Evolutionary conservation across 2,113 vertebrate genomes (phyloP).

Genomic region (Cynocephalus volans): DNA sequence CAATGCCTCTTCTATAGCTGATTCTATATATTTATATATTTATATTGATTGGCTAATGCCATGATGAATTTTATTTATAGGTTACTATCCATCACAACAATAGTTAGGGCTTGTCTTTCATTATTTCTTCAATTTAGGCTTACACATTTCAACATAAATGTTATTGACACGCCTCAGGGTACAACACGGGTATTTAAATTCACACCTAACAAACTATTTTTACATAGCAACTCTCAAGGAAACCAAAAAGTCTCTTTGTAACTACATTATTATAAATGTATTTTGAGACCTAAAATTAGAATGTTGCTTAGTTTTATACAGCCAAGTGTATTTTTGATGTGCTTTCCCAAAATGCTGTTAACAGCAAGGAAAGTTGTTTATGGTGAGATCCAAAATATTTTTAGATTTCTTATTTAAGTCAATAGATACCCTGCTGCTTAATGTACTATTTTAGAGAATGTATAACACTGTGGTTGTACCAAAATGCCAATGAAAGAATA

Average conservation of each 20-base stretch:
- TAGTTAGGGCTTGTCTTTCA: background rate
- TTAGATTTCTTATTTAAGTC: conserved; percentile 77
- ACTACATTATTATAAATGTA: conserved; percentile 12
- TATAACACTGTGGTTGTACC: background rate
- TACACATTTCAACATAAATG: background rate
- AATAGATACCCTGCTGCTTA: conserved; percentile 65
- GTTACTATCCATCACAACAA: background rate
- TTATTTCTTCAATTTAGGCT: background rate
- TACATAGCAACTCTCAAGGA: conserved; percentile 38
- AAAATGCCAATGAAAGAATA: conserved; percentile 18
- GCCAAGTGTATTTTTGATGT: conserved; percentile 69
- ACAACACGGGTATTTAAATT: conserved; percentile 30
- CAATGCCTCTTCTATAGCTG: background rate
- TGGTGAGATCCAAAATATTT: conserved; percentile 76
- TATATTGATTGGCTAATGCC: conserved; percentile 14
- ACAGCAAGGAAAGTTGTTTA: conserved; percentile 73
- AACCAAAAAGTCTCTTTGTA: conserved; percentile 18
- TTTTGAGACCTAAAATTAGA: conserved; percentile 74
- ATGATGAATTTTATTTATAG: conserved; percentile 61
- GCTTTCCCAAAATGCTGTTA: conserved; percentile 67
- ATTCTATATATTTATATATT: conserved; percentile 52
- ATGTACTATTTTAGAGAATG: conserved; percentile 63
- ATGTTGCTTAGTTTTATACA: conserved; percentile 64
- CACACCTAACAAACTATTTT: conserved; percentile 53
- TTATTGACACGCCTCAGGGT: background rate